A percentile compares a stretch with the other conserved stretches of the same genome.
phyloP scores from a whole-genome alignment of 2,113 vertebrate genomes.

The Protomyctophum bolini region DNA sequence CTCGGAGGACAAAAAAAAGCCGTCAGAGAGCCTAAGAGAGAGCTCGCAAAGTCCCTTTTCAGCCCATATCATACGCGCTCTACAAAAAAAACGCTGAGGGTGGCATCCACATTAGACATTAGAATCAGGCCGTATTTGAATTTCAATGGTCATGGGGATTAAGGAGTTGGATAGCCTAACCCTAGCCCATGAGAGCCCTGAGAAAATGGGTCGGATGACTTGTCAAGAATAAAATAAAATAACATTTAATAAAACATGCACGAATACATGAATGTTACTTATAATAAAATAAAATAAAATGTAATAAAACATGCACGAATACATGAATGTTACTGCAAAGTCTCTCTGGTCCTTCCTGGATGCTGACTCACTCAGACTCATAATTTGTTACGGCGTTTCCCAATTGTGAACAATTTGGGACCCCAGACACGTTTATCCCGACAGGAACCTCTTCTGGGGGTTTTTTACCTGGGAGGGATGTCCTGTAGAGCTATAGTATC shows the following conservation, averaged over 20 bases:
- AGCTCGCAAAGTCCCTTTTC: conserved; percentile 38
- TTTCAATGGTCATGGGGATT: conserved; percentile 48
- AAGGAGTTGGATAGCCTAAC: conserved; percentile 43
- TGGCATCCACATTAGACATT: conserved; percentile 63
- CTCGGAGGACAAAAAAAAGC: conserved; percentile 51
- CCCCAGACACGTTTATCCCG: too few relatives aligned
- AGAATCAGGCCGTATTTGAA: conserved; percentile 67
- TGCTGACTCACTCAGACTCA: not conserved
- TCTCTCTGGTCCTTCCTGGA: conserved; percentile 1
- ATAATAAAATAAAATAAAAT: not conserved
- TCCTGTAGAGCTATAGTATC: too few relatives aligned
- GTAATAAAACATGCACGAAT: conserved; percentile 15
- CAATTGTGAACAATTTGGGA: too few relatives aligned
- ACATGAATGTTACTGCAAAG: conserved; percentile 10
- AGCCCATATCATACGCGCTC: conserved; percentile 45
- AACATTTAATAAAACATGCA: conserved; percentile 21
- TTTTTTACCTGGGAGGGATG: not conserved
- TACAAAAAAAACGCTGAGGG: conserved; percentile 51
- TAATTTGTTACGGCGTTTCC: not conserved
- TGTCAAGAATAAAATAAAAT: not conserved
- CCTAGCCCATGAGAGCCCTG: not conserved
- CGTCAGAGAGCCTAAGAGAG: conserved; percentile 56
- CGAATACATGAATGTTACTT: conserved; percentile 4
- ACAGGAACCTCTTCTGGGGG: too few relatives aligned
- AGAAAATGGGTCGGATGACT: conserved; percentile 25